phyloP scores from a whole-genome alignment of 2,113 vertebrate genomes.

The Hemiscyllium ocellatum region DNA sequence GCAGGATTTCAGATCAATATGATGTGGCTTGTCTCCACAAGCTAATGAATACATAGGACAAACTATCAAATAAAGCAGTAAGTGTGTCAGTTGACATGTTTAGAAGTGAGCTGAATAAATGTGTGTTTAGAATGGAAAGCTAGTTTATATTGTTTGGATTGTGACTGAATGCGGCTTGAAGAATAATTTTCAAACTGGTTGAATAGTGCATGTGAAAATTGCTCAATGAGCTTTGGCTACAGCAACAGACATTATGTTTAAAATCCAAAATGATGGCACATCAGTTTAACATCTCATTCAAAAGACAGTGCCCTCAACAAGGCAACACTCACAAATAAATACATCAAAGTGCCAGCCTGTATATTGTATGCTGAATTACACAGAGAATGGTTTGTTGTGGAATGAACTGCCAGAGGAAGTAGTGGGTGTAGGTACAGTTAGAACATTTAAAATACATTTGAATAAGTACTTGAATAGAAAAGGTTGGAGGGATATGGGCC shows the following conservation, averaged over 20 bases:
- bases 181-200: not conserved
- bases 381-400: too few species aligned
- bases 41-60: not conserved
- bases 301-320: not conserved
- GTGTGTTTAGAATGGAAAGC: not conserved
- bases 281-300: not conserved
- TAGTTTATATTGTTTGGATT: not conserved
- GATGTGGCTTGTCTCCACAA: not conserved
- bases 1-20: not conserved
- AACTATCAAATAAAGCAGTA: not conserved
- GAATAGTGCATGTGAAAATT: not conserved
- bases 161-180: not conserved
- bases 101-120: not conserved
- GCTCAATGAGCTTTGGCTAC: not conserved
- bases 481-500: too few species aligned
- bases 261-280: not conserved
- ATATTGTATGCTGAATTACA: too few species aligned
- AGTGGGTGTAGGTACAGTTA: too few species aligned
- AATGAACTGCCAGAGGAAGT: too few species aligned
- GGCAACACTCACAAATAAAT: not conserved
- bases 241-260: not conserved
- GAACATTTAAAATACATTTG: too few species aligned
- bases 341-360: not conserved
- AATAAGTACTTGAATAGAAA: too few species aligned
- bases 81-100: not conserved